Evolutionary conservation across 2,888 invertebrate species (phyloP).

Genomic region (Eupithecia inturbata): DNA sequence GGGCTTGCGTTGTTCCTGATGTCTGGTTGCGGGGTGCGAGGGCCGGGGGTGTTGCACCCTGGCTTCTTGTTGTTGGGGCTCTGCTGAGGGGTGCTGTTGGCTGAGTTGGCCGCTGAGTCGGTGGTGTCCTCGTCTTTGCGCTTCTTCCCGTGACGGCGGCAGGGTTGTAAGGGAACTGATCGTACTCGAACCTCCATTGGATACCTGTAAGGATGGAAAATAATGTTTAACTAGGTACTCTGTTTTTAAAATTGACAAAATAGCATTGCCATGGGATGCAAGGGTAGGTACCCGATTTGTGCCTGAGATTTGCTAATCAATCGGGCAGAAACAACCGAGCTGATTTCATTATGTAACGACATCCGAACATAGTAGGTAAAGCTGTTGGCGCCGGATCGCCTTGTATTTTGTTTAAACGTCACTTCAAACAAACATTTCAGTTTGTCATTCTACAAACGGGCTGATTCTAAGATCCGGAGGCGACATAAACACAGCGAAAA

Average conservation of each 20-base stretch:
- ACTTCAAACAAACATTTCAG: no score
- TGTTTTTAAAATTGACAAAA: background rate
- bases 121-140: slow-evolving; percentile 88
- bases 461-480: no score
- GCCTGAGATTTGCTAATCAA: background rate
- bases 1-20: slow-evolving; percentile 75
- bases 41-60: slow-evolving; percentile 68
- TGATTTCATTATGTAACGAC: background rate
- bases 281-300: background rate
- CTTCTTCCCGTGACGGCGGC: slow-evolving; percentile 91
- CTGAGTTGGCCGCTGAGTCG: slow-evolving; percentile 64
- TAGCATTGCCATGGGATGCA: background rate
- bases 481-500: background rate
- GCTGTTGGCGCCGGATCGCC: background rate
- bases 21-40: slow-evolving; percentile 75
- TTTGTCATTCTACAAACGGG: no score
- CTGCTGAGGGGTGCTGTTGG: slow-evolving; percentile 63
- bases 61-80: slow-evolving; percentile 75
- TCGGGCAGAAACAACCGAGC: background rate
- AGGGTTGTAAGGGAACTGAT: slow-evolving; percentile 92
- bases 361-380: background rate
- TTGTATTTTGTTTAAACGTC: no score
- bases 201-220: slow-evolving; percentile 84
- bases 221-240: background rate
- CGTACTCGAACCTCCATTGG: slow-evolving; percentile 94